phyloP scores from a whole-genome alignment of 2,797 vertebrate genomes.

The Gallinago nigripennis region DNA sequence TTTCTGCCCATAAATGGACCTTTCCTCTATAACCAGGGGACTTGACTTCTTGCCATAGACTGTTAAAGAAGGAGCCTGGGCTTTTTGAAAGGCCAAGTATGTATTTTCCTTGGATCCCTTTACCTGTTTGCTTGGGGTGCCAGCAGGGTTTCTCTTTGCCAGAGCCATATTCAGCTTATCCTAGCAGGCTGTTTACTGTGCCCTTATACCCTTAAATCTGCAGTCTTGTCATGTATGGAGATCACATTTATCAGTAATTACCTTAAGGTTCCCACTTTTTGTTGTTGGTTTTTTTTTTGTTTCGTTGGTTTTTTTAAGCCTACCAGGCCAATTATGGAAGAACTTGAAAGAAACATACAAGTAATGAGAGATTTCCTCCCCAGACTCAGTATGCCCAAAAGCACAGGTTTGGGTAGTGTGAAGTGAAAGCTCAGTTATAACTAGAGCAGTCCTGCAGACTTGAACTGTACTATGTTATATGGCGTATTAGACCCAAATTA shows the following conservation, averaged over 20 bases:
- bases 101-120: slow-evolving; percentile 7
- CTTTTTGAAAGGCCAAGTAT: not conserved
- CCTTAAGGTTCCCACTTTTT: not conserved
- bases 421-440: not conserved
- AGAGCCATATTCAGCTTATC: not conserved
- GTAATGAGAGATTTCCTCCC: not conserved
- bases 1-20: not conserved
- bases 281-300: not conserved
- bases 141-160: not conserved
- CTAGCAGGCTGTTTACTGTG: not conserved
- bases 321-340: not conserved
- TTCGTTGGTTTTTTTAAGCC: not conserved
- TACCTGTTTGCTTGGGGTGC: not conserved
- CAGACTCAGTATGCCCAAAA: not conserved
- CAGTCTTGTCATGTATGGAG: not conserved
- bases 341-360: not conserved
- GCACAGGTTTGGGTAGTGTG: not conserved
- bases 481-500: not conserved
- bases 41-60: not conserved
- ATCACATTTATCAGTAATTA: not conserved
- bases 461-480: not conserved
- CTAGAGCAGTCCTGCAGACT: not conserved
- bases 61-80: not conserved
- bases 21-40: not conserved
- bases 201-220: not conserved